These are phyloP conservation scores for Bibio marci DNA, from an alignment of 2,888 invertebrate genomes.

Conservation along the genomic window DNA sequence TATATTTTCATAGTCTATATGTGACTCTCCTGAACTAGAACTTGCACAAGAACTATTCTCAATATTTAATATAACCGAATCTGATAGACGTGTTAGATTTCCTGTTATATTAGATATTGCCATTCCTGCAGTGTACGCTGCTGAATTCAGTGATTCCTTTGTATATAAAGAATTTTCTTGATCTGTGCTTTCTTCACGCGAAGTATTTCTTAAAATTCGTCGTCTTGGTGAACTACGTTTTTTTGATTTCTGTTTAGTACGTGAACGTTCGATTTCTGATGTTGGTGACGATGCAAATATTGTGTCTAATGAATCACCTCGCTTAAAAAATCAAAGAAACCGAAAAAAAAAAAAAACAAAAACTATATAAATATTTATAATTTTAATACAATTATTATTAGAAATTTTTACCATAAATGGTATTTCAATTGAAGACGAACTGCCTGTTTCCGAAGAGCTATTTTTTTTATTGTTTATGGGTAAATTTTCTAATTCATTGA, in stretches of 20 bases:
- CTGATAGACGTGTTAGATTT: conserved; percentile 29
- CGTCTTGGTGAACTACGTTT: conserved; percentile 21
- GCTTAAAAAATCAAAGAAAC: conserved; percentile 22
- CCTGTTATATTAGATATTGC: conserved; percentile 24
- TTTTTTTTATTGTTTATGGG: neutral
- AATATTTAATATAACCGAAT: conserved; percentile 25
- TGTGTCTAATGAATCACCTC: conserved; percentile 49
- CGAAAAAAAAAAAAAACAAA: neutral
- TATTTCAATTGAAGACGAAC: conserved; percentile 23
- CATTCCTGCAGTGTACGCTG: conserved; percentile 6
- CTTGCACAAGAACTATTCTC: conserved; percentile 23
- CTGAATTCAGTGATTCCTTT: neutral
- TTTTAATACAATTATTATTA: neutral
- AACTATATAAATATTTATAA: neutral
- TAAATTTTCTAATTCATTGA: conserved; percentile 41
- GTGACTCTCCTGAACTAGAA: conserved; percentile 21
- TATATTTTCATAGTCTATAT: conserved; percentile 14
- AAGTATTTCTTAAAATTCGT: conserved; percentile 23
- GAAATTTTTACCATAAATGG: conserved; percentile 26
- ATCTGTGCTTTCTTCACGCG: conserved; percentile 57
- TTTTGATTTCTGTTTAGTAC: conserved; percentile 27
- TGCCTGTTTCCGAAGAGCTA: conserved; percentile 7
- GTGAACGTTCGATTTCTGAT: conserved; percentile 8
- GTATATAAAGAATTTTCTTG: conserved; percentile 37
- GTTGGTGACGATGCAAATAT: conserved; percentile 45